These are phyloP conservation scores for Okapia johnstoni DNA, from an alignment of 2,113 vertebrate species.

Conservation along the genomic window DNA sequence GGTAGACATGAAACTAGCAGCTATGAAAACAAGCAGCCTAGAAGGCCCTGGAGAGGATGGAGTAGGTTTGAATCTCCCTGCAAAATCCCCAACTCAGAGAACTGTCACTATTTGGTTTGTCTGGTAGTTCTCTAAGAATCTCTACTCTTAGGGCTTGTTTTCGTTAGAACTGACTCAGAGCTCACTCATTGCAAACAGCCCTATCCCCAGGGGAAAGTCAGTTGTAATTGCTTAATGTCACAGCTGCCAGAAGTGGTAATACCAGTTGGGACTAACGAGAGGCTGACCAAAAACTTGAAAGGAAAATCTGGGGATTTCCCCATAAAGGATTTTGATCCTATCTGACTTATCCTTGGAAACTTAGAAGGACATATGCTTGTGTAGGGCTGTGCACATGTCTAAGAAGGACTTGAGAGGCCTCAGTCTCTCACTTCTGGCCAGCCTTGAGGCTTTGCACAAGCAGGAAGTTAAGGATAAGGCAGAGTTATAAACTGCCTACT, in stretches of 20 bases:
- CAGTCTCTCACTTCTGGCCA: background rate
- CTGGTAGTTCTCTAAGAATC: background rate
- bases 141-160: background rate
- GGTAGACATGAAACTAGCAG: background rate
- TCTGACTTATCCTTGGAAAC: background rate
- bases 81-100: background rate
- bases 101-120: background rate
- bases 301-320: background rate
- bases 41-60: background rate
- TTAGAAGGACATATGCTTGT: background rate
- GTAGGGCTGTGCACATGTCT: background rate
- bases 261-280: background rate
- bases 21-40: background rate
- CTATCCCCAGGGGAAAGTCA: background rate
- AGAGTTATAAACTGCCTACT: background rate
- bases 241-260: background rate
- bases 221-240: background rate
- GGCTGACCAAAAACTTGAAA: background rate
- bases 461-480: background rate
- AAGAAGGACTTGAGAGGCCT: background rate
- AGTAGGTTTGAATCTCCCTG: background rate
- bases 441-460: background rate
- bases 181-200: background rate
- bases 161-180: constrained; percentile 4
- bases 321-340: background rate